These are phyloP conservation scores for Cebidichthys violaceus DNA, from an alignment of 2,113 vertebrate genomes.

Conservation along the genomic window DNA sequence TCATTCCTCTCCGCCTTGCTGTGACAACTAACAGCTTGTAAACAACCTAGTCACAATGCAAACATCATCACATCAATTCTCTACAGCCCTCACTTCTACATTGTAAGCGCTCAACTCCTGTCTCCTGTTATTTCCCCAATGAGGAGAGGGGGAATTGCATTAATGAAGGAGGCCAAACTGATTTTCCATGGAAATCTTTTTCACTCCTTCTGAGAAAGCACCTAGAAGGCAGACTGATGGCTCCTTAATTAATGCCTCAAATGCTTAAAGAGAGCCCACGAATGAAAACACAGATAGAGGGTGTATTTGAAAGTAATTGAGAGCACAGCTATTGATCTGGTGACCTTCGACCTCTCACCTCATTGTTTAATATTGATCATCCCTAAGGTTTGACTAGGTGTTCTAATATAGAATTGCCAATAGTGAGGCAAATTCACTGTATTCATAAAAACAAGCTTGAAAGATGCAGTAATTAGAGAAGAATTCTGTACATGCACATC, in stretches of 20 bases:
- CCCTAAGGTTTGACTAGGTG: conserved; percentile 3
- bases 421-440: neutral
- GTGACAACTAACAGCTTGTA: conserved; percentile 35
- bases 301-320: conserved; percentile 9
- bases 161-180: neutral
- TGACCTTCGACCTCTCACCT: conserved; percentile 35
- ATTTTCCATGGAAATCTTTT: neutral
- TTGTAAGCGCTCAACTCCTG: neutral
- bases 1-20: neutral
- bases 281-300: neutral
- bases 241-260: neutral
- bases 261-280: neutral
- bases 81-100: neutral
- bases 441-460: neutral
- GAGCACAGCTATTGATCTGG: conserved; percentile 25
- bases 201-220: neutral
- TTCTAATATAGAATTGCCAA: conserved; percentile 12
- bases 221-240: neutral
- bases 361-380: conserved; percentile 35
- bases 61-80: conserved; percentile 17
- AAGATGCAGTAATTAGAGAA: neutral
- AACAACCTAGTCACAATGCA: conserved; percentile 25
- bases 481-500: neutral
- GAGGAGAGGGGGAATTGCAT: conserved; percentile 7
- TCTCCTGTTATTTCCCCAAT: conserved; percentile 22